Evolutionary conservation across 2,113 vertebrate species (phyloP).

Genomic region (Calyptomena viridis): DNA sequence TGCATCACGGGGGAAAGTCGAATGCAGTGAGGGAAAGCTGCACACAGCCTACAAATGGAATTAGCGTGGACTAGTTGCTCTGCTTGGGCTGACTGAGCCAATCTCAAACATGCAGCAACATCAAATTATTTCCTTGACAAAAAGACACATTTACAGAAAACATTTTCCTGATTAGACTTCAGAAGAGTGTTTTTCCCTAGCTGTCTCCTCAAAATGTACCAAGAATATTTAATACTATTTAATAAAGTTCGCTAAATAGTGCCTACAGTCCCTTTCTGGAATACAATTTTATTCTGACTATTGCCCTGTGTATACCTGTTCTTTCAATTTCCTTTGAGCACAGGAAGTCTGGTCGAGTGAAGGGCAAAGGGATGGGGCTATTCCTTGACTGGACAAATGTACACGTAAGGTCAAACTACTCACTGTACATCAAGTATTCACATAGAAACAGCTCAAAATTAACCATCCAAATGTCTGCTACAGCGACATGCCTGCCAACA

Average conservation of each 20-base stretch:
- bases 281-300: not conserved
- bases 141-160: not conserved
- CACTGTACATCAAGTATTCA: not conserved
- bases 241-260: not conserved
- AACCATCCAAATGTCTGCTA: not conserved
- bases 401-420: not conserved
- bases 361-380: not conserved
- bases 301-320: not conserved
- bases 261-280: not conserved
- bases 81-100: not conserved
- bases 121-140: not conserved
- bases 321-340: not conserved
- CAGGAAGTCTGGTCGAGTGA: not conserved
- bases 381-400: not conserved
- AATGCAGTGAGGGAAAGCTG: not conserved
- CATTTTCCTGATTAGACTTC: not conserved
- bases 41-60: not conserved
- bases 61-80: not conserved
- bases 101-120: not conserved
- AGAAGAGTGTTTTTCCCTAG: not conserved
- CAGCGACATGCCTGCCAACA: not conserved
- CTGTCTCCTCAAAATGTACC: not conserved
- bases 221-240: not conserved
- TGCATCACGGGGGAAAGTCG: not conserved
- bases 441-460: not conserved